phyloP scores from a whole-genome alignment of 2,113 vertebrate genomes.

The Poecilia latipinna region DNA sequence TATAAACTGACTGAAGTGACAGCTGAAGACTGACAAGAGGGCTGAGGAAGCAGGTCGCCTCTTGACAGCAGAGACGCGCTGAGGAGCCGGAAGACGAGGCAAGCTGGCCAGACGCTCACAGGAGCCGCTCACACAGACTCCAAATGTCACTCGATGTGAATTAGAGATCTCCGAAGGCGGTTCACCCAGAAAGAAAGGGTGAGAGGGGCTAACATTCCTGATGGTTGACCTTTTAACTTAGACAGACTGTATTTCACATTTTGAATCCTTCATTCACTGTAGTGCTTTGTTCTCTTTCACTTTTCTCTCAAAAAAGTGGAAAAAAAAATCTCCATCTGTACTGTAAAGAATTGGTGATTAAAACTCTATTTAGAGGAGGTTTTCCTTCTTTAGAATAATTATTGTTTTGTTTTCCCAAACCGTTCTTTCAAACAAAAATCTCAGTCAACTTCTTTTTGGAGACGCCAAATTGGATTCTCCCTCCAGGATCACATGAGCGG shows the following conservation, averaged over 20 bases:
- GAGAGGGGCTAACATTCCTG: slow-evolving; percentile 7
- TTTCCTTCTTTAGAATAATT: not conserved
- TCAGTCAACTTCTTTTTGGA: not conserved
- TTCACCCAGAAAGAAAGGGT: slow-evolving; percentile 1
- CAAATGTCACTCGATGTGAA: slow-evolving; percentile 34
- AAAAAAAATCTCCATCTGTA: not conserved
- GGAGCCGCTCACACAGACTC: not conserved
- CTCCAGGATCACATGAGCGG: not conserved
- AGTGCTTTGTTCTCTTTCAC: not conserved
- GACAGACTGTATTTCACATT: slow-evolving; percentile 21
- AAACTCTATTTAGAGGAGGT: not conserved
- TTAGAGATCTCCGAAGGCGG: slow-evolving; percentile 24
- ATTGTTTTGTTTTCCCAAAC: not conserved
- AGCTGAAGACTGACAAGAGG: slow-evolving; percentile 19
- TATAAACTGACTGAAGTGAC: slow-evolving; percentile 13
- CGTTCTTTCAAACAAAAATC: not conserved
- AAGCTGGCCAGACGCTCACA: not conserved
- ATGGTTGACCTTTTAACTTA: slow-evolving; percentile 33
- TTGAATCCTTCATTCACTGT: not conserved
- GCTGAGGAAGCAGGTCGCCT: not conserved
- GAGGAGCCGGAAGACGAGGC: not conserved
- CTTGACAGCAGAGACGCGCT: slow-evolving; percentile 8
- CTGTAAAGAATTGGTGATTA: not conserved
- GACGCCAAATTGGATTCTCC: slow-evolving; percentile 6
- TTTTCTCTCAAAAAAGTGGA: not conserved